Base-by-base conservation (phyloP, 2,113 vertebrate genomes). In the Tursiops truncatus region DNA sequence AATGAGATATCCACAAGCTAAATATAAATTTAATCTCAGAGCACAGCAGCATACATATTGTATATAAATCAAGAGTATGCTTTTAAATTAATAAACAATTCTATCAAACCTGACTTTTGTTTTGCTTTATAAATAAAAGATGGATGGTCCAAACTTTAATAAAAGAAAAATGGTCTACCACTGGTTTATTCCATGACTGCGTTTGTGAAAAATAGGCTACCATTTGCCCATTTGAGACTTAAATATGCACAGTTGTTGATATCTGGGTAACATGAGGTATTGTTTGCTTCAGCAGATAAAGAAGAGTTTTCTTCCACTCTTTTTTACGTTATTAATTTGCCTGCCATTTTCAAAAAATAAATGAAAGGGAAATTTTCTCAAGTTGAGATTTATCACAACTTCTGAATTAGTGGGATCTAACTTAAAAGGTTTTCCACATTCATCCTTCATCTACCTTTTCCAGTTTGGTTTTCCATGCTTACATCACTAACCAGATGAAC, bases 71-170 rank as follows among this genome's bases (percentile, higher is more conserved):
- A 17, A 58, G 41, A 36, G 0, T 58, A 50, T 44, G 6, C 23
- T 94, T 97, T 91, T 73, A 90, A 87, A 79, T 70, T 67, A 71
- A 71, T 33, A 89, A 89, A 85, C 3, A 92, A 56, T 70, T 92
- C 62, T 71, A 58, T 31, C 9, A 41, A 83, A 12, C 0, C 8
- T 90, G 21, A 68, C 9, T 94, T 95, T 89, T 53, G 47, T 87
- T 87, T 97, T 94, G 20, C 77, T 94, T 95, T 93, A n/a, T 86
- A 73, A 93, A 94, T 47, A 81, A 68, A 73, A 92, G 50, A 77
- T 82, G 38, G 33, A 50, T 88, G 60, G 28, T 60, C 20, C 26
- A 86, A n/a, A 68, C 89, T 79, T 74, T 4, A 28, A 38, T 38
- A 79, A 80, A 96, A 73, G 38, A 82, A 94, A 71, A 83, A 68